phyloP scores from a whole-genome alignment of 92 coral and sea anemone genomes.

The Epizoanthus illoricatus region DNA sequence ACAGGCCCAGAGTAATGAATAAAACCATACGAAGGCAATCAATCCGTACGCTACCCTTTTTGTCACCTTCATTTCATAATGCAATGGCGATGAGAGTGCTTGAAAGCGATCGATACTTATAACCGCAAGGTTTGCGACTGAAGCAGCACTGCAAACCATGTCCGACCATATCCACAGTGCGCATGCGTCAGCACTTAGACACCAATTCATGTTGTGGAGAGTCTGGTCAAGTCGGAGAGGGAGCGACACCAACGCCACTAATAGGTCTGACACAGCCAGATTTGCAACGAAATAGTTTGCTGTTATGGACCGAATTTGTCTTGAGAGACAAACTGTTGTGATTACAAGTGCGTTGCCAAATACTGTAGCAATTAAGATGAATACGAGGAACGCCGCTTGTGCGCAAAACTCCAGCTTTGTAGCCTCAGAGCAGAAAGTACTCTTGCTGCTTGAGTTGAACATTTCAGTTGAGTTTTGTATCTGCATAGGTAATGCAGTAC shows the following conservation, averaged over 20 bases:
- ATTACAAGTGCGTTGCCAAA: slow-evolving; percentile 28
- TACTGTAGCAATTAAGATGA: slow-evolving; percentile 22
- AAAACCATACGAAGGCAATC: slow-evolving; percentile 20
- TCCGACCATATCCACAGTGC: slow-evolving; percentile 44
- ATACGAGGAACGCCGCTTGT: slow-evolving; percentile 27
- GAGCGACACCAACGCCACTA: slow-evolving; percentile 29
- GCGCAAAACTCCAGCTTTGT: slow-evolving; percentile 34
- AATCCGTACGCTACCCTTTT: slow-evolving; percentile 16
- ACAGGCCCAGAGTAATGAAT: slow-evolving; percentile 26
- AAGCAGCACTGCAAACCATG: slow-evolving; percentile 35
- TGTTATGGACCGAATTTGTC: slow-evolving; percentile 35
- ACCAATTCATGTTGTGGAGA: slow-evolving; percentile 39
- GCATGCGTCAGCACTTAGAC: slow-evolving; percentile 28
- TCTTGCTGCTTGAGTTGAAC: slow-evolving; percentile 28
- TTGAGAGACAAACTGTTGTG: slow-evolving; percentile 21
- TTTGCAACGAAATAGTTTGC: slow-evolving; percentile 32
- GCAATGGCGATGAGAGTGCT: slow-evolving; percentile 32
- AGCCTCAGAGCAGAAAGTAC: slow-evolving; percentile 12
- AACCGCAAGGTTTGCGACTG: slow-evolving; percentile 28
- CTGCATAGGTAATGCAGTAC: no score
- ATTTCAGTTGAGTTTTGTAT: background rate
- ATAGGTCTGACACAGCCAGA: slow-evolving; percentile 34
- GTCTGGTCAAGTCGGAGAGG: slow-evolving; percentile 38
- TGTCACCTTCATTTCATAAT: slow-evolving; percentile 23
- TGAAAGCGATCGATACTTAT: slow-evolving; percentile 34